Base-by-base conservation (phyloP, 2,113 vertebrate species). In the Anolis sagrei region DNA sequence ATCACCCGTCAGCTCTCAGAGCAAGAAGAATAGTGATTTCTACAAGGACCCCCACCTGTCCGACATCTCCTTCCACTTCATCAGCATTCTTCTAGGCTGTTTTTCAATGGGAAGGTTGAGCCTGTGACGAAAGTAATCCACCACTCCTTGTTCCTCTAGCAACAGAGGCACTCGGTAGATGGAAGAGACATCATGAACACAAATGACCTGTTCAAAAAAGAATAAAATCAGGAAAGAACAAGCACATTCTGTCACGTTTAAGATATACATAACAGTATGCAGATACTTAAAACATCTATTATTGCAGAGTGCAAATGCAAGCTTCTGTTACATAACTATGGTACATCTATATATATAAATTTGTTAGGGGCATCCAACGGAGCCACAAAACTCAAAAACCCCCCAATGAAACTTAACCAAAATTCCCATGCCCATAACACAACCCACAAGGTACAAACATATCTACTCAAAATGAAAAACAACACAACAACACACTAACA, bases 61-160 rank as follows among this genome's bases (percentile, higher is more conserved):
- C 21, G 98, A 98, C 98, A 99, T 99, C 93, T 99, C 98, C 82
- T 98, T 99, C 98, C 98, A 99, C 86, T 99, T 98, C 88, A 97
- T 96, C 32, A 99, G 97, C 97, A 98, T 97, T 84, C 94, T 98
- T 81, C 97, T 95, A 49, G 98, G 96, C 90, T 97, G 96, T 69
- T 95, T 95, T 94, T 98, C 97, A 2, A 98, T 97, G 82, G 98
- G 97, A 88, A 99, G 98, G 86, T 99, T 96, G 14, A 99, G 97
- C 73, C 98, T 95, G 77, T 93, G 94, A 81, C 97, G 97, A 92
- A 99, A 98, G 94, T 98, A 99, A 29, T 97, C 96, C 82, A 98
- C 97, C 62, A 99, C 97, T 0, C 98, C 98, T 95, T 99, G 98
- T 79, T 98, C 97, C 94, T 99, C 98, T 64, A 99, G 88, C 85